Evolutionary conservation across 64 coral and sea anemone genomes (phyloP), one percentile per base, ranked within the genome.

Genomic region (Hydrozoanthus tunicans): DNA sequence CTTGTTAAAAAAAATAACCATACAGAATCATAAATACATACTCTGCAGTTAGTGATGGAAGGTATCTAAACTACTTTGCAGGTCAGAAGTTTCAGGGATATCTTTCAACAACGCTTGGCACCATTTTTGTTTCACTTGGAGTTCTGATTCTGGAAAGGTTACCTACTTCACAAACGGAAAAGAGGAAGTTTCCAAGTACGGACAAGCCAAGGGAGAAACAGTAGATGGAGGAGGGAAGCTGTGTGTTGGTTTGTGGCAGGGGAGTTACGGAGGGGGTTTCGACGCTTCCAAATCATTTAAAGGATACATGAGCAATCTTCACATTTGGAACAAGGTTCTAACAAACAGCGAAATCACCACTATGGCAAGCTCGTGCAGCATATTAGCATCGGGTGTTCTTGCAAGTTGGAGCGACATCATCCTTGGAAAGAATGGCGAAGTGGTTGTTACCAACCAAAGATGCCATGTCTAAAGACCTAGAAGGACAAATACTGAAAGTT

Each of bases 101-200:
- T 68, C 62, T 23, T 83, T 83, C 13, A 68, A 83, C 26, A 56
- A 68, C 62, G 51, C 3, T 26, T 83, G 81, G 81, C 63, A 83
- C 15, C 81, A 83, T 15, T 83, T 83, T 43, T 83, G 81, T 53
- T 83, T 68, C 3, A 83, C 81, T 51, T 83, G 81, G 81, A 6
- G 55, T 67, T 83, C 81, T 3, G 8, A 4, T 61, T 55, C 51
- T 58, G 77, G 77, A 23, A 17, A 14, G 1, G 77, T 79, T 0
- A 24, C 6, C 0, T 79, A 79, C 9, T 79, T 58, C 55, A 56
- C 53, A n/a, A 59, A 79, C 23, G 77, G 77, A 13, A 7, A 5
- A n/a, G 7, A 79, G 58, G 77, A 14, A 58, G 9, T 15, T 5
- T 79, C 77, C 13, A 59, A 79, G 23, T 1, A 4, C 12, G 12